phyloP scores from a whole-genome alignment of 2,113 vertebrate genomes.

The Terrapene triunguis region DNA sequence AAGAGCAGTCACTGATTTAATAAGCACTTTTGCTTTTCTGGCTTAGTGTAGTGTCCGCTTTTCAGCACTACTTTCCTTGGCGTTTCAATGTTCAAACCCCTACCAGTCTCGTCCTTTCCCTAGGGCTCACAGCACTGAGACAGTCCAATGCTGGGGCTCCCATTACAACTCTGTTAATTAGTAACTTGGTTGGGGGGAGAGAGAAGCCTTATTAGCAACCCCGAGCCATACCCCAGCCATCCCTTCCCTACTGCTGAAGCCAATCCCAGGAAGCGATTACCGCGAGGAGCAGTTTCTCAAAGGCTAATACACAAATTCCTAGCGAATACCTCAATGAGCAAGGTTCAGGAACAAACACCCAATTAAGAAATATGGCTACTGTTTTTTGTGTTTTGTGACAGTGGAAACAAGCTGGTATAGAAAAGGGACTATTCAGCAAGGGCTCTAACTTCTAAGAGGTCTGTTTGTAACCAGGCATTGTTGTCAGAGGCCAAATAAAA shows the following conservation, averaged over 20 bases:
- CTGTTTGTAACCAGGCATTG: constrained; percentile 68
- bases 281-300: constrained; percentile 85
- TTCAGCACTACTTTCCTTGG: background rate
- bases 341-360: constrained; percentile 67
- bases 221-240: constrained; percentile 37
- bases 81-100: background rate
- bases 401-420: constrained; percentile 73
- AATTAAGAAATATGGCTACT: constrained; percentile 83
- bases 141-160: constrained; percentile 85
- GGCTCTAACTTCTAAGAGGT: constrained; percentile 41
- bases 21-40: background rate
- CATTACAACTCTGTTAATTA: constrained; percentile 81
- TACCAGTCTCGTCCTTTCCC: background rate
- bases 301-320: constrained; percentile 79
- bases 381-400: constrained; percentile 71
- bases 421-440: constrained; percentile 39
- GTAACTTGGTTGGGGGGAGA: constrained; percentile 83
- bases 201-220: constrained; percentile 83
- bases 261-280: constrained; percentile 87
- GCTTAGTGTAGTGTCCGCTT: background rate
- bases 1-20: too few species aligned
- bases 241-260: constrained; percentile 59
- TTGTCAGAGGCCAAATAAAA: constrained; percentile 70
- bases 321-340: constrained; percentile 79
- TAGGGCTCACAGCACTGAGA: background rate